These are phyloP conservation scores for Talpa occidentalis DNA, from an alignment of 2,113 vertebrate species.

Conservation along the genomic window DNA sequence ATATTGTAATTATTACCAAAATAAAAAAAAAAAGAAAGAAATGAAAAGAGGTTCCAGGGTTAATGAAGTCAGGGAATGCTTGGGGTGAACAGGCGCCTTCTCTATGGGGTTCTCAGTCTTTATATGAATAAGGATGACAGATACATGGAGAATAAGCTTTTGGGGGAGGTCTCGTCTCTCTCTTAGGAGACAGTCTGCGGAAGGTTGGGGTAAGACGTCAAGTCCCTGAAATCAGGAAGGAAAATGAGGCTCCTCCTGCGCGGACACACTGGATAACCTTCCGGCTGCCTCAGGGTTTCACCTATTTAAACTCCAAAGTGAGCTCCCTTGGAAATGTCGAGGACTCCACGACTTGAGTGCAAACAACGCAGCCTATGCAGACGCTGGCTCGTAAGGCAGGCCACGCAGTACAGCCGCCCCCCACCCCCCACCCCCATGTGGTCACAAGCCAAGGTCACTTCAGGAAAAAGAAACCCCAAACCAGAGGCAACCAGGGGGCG, in stretches of 20 bases:
- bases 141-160: neutral
- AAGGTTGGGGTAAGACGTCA: neutral
- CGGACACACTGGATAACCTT: neutral
- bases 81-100: neutral
- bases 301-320: neutral
- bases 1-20: neutral
- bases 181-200: neutral
- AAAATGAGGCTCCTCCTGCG: neutral
- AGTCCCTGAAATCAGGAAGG: neutral
- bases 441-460: too few relatives aligned
- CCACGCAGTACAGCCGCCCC: too few relatives aligned
- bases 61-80: neutral
- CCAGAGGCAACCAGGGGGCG: neutral
- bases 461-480: too few relatives aligned
- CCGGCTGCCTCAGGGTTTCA: neutral
- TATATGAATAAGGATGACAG: neutral
- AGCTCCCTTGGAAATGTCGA: neutral
- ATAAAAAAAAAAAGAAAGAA: neutral
- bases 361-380: too few relatives aligned
- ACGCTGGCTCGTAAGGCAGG: too few relatives aligned
- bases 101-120: neutral
- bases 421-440: too few relatives aligned
- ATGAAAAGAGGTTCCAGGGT: neutral
- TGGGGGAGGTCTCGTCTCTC: neutral
- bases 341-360: neutral